Percentiles rank a stretch among this genome's conserved stretches.
phyloP scores from a whole-genome alignment of 2,888 invertebrate genomes.

The Melitaea athalia region DNA sequence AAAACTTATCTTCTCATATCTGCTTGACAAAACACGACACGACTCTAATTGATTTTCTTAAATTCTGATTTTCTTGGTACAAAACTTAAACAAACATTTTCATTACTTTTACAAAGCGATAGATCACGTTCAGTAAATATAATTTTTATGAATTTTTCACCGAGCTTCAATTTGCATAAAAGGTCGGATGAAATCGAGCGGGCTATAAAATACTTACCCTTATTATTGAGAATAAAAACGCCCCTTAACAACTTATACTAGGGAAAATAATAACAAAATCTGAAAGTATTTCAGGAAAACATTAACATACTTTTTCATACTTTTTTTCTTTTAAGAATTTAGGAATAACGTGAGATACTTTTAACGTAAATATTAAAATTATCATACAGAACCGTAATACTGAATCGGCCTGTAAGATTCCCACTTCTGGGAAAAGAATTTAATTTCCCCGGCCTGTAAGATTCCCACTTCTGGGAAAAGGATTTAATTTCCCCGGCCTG shows the following conservation, averaged over 20 bases:
- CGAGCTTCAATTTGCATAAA: conserved; percentile 32
- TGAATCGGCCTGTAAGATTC: too few relatives aligned
- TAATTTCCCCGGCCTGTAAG: too few relatives aligned
- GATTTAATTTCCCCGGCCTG: too few relatives aligned
- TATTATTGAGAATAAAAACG: conserved; percentile 22
- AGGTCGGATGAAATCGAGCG: conserved; percentile 21
- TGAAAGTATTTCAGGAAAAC: neutral
- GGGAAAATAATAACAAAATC: neutral
- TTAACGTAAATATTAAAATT: too few relatives aligned
- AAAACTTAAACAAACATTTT: neutral
- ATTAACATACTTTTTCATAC: neutral
- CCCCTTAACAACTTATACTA: conserved; percentile 12
- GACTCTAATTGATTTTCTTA: neutral
- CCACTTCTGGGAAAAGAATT: too few relatives aligned
- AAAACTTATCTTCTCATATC: too few relatives aligned
- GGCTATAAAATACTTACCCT: conserved; percentile 24
- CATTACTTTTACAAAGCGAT: conserved; percentile 10
- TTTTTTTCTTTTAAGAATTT: neutral
- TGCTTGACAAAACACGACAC: too few relatives aligned
- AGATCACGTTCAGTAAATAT: conserved; percentile 14
- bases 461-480: too few relatives aligned
- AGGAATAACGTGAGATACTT: neutral
- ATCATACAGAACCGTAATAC: too few relatives aligned
- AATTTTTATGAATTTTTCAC: conserved; percentile 26
- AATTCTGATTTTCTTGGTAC: too few relatives aligned